Conservation (phyloP, 2,888 invertebrate genomes). For the Nycteola revayana region DNA sequence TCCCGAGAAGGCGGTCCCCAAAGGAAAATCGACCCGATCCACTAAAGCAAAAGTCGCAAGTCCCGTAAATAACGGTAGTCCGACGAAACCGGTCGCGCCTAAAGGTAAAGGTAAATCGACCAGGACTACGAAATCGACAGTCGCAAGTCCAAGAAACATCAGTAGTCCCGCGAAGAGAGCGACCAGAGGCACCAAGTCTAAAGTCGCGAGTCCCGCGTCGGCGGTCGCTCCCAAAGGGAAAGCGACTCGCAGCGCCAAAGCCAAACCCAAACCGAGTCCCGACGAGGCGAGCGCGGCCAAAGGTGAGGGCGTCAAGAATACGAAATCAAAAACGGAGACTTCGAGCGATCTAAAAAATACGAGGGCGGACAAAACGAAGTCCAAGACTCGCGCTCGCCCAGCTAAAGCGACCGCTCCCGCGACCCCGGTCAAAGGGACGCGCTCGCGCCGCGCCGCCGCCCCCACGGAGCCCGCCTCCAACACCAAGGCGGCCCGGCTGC, state of each 20-base stretch:
- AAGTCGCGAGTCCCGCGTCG: neutral
- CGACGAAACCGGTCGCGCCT: neutral
- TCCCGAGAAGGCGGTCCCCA: too few relatives aligned
- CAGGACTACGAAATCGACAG: neutral
- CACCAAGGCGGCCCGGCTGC: slow-evolving; percentile 40
- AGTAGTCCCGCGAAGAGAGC: neutral
- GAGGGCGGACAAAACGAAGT: neutral
- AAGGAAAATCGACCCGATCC: too few relatives aligned
- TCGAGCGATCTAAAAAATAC: neutral
- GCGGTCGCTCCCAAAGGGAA: neutral
- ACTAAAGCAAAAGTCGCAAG: too few relatives aligned
- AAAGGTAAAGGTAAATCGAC: neutral
- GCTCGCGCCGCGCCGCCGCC: slow-evolving; percentile 41
- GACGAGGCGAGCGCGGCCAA: too few relatives aligned
- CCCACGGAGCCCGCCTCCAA: slow-evolving; percentile 49
- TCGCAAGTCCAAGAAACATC: neutral
- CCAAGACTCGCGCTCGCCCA: too few relatives aligned
- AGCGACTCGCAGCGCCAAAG: neutral
- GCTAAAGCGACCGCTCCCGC: neutral
- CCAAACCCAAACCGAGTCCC: neutral
- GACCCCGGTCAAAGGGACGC: slow-evolving; percentile 20
- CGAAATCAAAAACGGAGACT: neutral
- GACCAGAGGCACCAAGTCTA: neutral
- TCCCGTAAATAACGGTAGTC: too few relatives aligned
- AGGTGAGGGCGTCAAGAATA: too few relatives aligned